Percentiles rank a stretch among this genome's conserved stretches.
Conservation (phyloP, 2,113 vertebrate species). For the Hemichromis elongatus region DNA sequence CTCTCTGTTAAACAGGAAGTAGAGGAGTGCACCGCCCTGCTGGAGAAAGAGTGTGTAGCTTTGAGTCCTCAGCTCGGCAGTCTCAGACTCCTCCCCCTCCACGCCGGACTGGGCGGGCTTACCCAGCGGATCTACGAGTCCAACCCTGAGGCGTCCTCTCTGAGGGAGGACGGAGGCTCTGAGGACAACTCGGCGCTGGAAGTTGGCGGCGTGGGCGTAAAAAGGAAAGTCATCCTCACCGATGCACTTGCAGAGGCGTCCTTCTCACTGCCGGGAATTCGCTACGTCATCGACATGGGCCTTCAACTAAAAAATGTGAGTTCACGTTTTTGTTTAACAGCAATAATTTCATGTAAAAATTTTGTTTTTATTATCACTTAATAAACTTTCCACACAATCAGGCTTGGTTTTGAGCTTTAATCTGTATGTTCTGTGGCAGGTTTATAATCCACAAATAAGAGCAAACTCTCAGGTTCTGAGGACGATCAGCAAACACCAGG, state of each 20-base stretch:
- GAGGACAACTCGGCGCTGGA: not conserved
- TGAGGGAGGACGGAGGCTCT: not conserved
- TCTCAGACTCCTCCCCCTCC: conserved; percentile 77
- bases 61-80: conserved; percentile 73
- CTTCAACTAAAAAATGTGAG: conserved; percentile 89
- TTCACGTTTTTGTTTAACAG: not conserved
- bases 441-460: conserved; percentile 90
- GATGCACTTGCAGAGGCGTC: conserved; percentile 84
- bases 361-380: not conserved
- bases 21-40: conserved; percentile 64
- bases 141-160: not conserved
- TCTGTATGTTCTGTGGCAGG: conserved; percentile 60
- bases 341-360: not conserved
- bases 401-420: not conserved
- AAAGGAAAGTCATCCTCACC: conserved; percentile 78
- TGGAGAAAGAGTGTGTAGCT: conserved; percentile 73
- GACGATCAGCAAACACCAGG: conserved; percentile 88
- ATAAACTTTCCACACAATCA: not conserved
- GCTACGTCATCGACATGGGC: conserved; percentile 86
- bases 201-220: not conserved
- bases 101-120: conserved; percentile 63
- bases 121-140: conserved; percentile 78
- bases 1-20: conserved; percentile 71
- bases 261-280: conserved; percentile 80
- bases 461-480: conserved; percentile 87